Conservation (phyloP, 2,113 vertebrate genomes). For the Macrotis lagotis region DNA sequence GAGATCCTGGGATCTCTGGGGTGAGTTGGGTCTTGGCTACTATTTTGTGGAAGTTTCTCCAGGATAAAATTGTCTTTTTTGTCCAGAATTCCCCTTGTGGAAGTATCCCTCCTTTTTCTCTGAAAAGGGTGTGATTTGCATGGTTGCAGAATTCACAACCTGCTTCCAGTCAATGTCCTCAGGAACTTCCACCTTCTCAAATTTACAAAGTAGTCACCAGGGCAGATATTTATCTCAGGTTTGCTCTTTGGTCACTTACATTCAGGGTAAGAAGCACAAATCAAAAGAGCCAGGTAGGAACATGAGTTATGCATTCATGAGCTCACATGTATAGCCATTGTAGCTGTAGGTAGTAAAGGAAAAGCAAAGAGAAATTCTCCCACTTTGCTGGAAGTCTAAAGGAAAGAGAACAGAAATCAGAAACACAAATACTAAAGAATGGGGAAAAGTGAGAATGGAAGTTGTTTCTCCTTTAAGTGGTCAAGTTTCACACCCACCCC, state of each 20-base stretch:
- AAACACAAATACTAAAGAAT: neutral
- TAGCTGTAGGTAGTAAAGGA: neutral
- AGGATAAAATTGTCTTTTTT: neutral
- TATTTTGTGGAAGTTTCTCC: neutral
- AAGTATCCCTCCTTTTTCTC: neutral
- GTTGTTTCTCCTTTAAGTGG: neutral
- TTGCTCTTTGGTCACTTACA: neutral
- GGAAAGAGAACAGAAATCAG: neutral
- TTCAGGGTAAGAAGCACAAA: neutral
- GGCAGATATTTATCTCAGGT: neutral
- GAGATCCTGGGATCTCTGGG: neutral
- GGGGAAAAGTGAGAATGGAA: neutral
- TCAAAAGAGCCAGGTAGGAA: neutral
- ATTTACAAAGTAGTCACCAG: neutral
- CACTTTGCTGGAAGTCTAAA: neutral
- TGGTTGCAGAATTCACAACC: neutral
- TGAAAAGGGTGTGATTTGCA: neutral
- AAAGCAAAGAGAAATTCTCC: neutral
- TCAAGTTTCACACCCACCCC: neutral
- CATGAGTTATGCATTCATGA: neutral
- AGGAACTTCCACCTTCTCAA: neutral
- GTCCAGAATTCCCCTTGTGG: neutral
- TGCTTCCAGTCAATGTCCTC: neutral
- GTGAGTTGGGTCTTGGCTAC: neutral
- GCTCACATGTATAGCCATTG: neutral